Evolutionary conservation across 2,797 vertebrate species (phyloP), one percentile per base, ranked within the genome.

Genomic region (Stomatorhinus walkeri): DNA sequence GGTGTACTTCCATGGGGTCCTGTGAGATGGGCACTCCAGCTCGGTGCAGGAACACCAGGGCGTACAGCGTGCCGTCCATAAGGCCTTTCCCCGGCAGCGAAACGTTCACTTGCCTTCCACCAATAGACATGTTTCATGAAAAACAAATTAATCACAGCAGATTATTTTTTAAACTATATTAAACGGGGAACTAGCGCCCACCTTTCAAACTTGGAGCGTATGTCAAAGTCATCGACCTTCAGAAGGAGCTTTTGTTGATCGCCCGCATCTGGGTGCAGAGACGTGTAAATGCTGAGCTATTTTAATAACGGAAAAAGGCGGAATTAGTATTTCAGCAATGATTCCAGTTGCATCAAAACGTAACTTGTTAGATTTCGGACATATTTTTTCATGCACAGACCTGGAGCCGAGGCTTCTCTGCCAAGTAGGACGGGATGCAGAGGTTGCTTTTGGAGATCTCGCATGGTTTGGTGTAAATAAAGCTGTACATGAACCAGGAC

Each of bases 401-500:
- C 97, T 98, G 97, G 22, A 98, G 94, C 91, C 96, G 96, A 87
- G 98, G 97, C 94, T 95, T 95, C 10, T 92, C 94, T 19, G 95
- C 93, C 91, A 99, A 93, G 94, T 98, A 98, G 4, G 98, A 97
- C 92, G 93, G 92, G 89, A 99, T 96, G 91, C 98, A 99, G 52
- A 89, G 93, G 40, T 95, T 94, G 89, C 91, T 92, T 24, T 88
- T 92, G 49, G 88, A 91, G 87, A 91, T 91, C 19, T 95, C 96
- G 94, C 98, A 99, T 59, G 97, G 96, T 92, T 96, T 97, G 3
- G 97, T 98, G 94, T 97, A 96, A 89, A 99, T 94, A 92, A 99
- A 98, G 91, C 97, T 97, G 91, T 97, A 97, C 93, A 99, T 96
- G 81, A 98, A 96, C 98, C 97, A 99, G 93, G 96, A 98, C 32